Evolutionary conservation across 2,797 vertebrate species (phyloP), one percentile per base, ranked within the genome.

Genomic region (Anguilla marmorata): DNA sequence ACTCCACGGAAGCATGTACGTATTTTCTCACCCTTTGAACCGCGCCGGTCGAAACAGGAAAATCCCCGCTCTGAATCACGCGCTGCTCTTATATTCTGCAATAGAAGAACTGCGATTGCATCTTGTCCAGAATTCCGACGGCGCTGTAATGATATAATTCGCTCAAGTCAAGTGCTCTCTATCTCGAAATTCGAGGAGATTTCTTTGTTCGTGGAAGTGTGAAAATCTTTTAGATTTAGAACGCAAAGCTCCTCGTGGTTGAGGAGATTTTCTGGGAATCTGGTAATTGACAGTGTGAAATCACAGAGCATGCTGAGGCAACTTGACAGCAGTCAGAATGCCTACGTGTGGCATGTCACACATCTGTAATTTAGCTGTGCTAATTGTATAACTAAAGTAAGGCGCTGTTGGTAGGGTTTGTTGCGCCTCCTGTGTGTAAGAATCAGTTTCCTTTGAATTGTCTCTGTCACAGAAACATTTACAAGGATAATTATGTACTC

Each of bases 221-320:
- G 72, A 88, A 88, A 88, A 90, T 88, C 89, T 91, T 93, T 91
- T 92, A 91, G 91, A 92, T 90, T 89, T 90, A 87, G 90, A 56
- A 41, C 12, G 86, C 60, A 16, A 72, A 84, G 86, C 89, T 84
- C 87, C 90, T 90, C 88, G 76, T 88, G 90, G 88, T 80, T 88
- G 89, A 88, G 88, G 86, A 88, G 79, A 89, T 91, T 90, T 92
- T 89, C 48, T 91, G 91, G 90, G 86, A 92, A 91, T 89, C 88
- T 88, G 88, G 90, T 90, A 91, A 92, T 93, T 92, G 91, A 91
- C 90, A 91, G 92, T 91, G 92, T 92, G 91, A 92, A 91, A 91
- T 86, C 90, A 74, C 74, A 54, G 89, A 88, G 84, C 89, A 88
- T 88, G 89, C 89, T 91, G n/a, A 91, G 91, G 91, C 85, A 83